phyloP scores from a whole-genome alignment of 2,888 invertebrate genomes.

The Zhuqinia jingwanae region DNA sequence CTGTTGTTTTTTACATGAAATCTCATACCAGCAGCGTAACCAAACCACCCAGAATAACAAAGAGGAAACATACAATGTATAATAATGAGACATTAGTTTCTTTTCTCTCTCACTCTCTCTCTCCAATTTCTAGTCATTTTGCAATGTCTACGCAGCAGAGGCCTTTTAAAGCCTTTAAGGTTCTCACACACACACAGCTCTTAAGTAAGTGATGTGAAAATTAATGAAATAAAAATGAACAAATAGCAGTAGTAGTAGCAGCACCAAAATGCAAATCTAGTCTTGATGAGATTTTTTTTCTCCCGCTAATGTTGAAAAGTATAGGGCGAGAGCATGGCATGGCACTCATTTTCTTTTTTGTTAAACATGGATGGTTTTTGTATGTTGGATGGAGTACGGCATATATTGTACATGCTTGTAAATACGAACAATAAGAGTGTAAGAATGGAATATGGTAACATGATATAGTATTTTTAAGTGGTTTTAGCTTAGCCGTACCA shows the following conservation, averaged over 20 bases:
- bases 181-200: not conserved
- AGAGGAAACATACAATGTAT: not conserved
- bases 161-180: too few relatives aligned
- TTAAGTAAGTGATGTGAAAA: slow-evolving; percentile 63
- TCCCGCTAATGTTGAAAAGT: not conserved
- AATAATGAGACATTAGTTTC: not conserved
- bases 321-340: not conserved
- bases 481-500: slow-evolving; percentile 73
- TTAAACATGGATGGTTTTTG: not conserved
- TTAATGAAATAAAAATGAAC: slow-evolving; percentile 62
- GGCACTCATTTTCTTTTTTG: not conserved
- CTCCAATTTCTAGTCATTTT: not conserved
- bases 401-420: too few relatives aligned
- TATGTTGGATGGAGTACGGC: not conserved
- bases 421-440: too few relatives aligned
- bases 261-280: slow-evolving; percentile 37
- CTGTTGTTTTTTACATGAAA: not conserved
- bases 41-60: not conserved
- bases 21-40: not conserved
- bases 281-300: slow-evolving; percentile 61
- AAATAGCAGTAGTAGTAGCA: not conserved
- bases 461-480: slow-evolving; percentile 30
- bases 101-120: slow-evolving; percentile 21
- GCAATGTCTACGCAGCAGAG: slow-evolving; percentile 12
- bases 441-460: not conserved